Conservation (phyloP, 2,113 vertebrate genomes). For the Geococcyx californianus region DNA sequence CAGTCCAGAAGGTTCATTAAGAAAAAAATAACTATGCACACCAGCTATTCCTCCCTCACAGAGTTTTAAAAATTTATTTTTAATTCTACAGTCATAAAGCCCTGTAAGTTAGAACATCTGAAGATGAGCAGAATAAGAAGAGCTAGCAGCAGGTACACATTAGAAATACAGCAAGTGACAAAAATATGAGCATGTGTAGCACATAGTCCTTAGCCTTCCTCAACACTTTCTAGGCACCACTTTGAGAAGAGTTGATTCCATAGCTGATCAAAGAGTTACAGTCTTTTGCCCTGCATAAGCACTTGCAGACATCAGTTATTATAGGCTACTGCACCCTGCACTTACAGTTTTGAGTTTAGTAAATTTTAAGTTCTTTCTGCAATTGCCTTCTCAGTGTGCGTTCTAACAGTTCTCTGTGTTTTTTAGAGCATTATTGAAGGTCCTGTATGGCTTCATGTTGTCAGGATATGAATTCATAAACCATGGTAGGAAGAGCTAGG, state of each 20-base stretch:
- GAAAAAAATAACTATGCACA: background rate
- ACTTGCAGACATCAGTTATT: background rate
- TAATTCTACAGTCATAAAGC: background rate
- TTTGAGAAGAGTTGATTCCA: background rate
- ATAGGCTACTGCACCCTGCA: background rate
- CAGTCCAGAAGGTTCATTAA: background rate
- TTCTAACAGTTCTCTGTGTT: background rate
- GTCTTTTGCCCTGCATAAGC: background rate
- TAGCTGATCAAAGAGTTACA: background rate
- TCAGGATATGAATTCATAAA: background rate
- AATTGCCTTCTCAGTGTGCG: background rate
- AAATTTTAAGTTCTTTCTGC: background rate
- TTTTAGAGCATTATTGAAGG: background rate
- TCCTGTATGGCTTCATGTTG: background rate
- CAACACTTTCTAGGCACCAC: background rate
- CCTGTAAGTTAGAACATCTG: background rate
- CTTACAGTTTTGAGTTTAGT: background rate
- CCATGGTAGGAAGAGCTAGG: background rate
- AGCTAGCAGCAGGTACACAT: background rate
- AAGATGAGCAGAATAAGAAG: background rate
- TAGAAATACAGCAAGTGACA: background rate
- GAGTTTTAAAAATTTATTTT: background rate
- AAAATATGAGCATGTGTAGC: background rate
- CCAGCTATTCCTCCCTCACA: background rate
- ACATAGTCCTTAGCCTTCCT: background rate